Conservation (phyloP, 2,888 invertebrate species). For the Lacanobia wlatinum region DNA sequence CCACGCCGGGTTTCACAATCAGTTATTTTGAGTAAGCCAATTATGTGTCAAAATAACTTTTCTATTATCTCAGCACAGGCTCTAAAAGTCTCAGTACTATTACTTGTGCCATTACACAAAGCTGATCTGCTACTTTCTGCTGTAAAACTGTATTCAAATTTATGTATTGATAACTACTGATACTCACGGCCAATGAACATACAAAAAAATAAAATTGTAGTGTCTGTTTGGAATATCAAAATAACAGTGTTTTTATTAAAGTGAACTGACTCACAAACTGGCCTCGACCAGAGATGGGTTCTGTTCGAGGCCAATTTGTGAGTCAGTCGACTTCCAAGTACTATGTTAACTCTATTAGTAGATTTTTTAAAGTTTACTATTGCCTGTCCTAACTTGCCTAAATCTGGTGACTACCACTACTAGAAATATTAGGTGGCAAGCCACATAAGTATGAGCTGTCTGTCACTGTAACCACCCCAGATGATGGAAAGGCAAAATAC, state of each 20-base stretch:
- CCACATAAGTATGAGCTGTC: not conserved
- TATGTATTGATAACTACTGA: not conserved
- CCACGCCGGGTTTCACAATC: not conserved
- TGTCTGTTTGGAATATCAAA: too few species aligned
- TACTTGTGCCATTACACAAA: not conserved
- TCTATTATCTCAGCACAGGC: not conserved
- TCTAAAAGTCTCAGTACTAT: not conserved
- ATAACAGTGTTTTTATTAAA: too few species aligned
- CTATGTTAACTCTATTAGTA: too few species aligned
- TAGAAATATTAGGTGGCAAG: not conserved
- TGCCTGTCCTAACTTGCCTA: not conserved
- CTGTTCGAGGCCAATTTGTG: too few species aligned
- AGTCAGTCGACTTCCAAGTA: too few species aligned
- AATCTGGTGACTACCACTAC: not conserved
- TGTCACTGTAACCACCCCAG: not conserved
- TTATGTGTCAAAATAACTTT: not conserved
- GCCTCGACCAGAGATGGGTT: too few species aligned
- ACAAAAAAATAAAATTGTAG: too few species aligned
- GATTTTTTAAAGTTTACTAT: too few species aligned
- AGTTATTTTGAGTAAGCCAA: not conserved
- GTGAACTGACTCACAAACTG: not conserved
- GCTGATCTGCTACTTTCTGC: not conserved
- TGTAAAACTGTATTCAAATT: not conserved
- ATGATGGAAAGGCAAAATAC: not conserved
- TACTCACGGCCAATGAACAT: not conserved